A percentile compares a stretch with the other conserved stretches of the same genome.
These are phyloP conservation scores for Leucoma salicis DNA, from an alignment of 2,888 invertebrate species.

Conservation along the genomic window DNA sequence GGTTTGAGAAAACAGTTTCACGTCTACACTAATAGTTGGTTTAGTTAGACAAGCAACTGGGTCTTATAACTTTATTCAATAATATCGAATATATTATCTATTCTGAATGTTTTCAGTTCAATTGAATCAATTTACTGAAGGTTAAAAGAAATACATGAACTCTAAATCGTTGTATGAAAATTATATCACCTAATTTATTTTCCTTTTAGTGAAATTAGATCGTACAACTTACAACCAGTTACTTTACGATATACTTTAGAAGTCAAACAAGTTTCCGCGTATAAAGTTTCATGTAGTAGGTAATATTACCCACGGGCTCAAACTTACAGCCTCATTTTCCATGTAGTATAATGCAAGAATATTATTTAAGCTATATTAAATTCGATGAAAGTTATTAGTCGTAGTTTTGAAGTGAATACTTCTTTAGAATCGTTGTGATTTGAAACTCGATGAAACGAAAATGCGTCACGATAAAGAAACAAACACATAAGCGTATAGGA, in stretches of 20 bases:
- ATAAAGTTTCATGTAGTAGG: constrained; percentile 33
- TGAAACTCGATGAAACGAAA: too few species aligned
- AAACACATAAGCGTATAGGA: too few species aligned
- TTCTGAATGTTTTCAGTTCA: too few species aligned
- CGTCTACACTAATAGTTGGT: too few species aligned
- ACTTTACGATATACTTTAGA: constrained; percentile 37
- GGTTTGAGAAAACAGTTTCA: too few species aligned
- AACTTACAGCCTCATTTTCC: constrained; percentile 31
- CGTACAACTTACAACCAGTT: constrained; percentile 21
- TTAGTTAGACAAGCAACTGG: too few species aligned
- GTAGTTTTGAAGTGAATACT: too few species aligned
- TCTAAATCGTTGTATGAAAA: constrained; percentile 16
- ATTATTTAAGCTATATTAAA: constrained; percentile 16
- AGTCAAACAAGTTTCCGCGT: constrained; percentile 34
- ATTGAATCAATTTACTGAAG: too few species aligned
- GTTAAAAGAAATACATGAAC: neutral
- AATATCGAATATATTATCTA: too few species aligned
- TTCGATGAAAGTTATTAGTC: constrained; percentile 1
- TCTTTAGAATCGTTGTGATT: too few species aligned
- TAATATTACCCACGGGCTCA: constrained; percentile 41
- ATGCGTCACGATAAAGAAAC: too few species aligned
- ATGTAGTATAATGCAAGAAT: constrained; percentile 24
- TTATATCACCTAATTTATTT: constrained; percentile 32
- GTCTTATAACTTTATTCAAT: too few species aligned
- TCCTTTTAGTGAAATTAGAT: constrained; percentile 34